Evolutionary conservation across 2,113 vertebrate species (phyloP), one percentile per base, ranked within the genome.

Genomic region (Coturnix japonica): DNA sequence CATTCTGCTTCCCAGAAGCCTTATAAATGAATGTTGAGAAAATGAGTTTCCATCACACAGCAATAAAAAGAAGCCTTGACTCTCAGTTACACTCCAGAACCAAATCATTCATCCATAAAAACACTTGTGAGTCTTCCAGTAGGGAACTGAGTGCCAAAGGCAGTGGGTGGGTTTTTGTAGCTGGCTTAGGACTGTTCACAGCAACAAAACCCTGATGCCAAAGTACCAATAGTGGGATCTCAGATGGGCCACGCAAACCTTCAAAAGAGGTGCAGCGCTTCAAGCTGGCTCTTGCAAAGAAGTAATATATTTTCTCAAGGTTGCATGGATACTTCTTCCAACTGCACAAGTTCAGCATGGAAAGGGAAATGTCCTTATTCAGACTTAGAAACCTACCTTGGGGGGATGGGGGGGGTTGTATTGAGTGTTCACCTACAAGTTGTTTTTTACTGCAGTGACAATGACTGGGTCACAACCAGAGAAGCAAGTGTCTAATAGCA

Each of bases 51-150:
- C 67, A 94, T 31, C 33, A 35, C 35, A 15, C 7, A 4, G 75
- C 86, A 83, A 59, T 91, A 93, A 94, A 94, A 94, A 59, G 67
- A 59, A 74, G 56, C 60, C 66, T 21, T 25, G 82, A 49, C 79
- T 93, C 72, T 26, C 43, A 75, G 23, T 37, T 64, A 59, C 92
- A n/a, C 61, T 79, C 87, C 41, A 75, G 57, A 81, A 89, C 8
- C 20, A 54, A 54, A 89, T 65, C 93, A 37, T 54, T 81, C 61
- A 71, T 72, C 85, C 57, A 60, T n/a, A 74, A 67, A 83, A 21
- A 43, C 85, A 78, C 64, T 67, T 11, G 26, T 75, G 91, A 4
- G 6, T 64, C 89, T 85, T 84, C 85, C 94, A 94, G 82, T 5
- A 17, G 66, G 80, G 2, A 77, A 66, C 69, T 8, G 21, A 81